Conservation (phyloP, 1,140 invertebrate genomes). For the Habropoda laboriosa region DNA sequence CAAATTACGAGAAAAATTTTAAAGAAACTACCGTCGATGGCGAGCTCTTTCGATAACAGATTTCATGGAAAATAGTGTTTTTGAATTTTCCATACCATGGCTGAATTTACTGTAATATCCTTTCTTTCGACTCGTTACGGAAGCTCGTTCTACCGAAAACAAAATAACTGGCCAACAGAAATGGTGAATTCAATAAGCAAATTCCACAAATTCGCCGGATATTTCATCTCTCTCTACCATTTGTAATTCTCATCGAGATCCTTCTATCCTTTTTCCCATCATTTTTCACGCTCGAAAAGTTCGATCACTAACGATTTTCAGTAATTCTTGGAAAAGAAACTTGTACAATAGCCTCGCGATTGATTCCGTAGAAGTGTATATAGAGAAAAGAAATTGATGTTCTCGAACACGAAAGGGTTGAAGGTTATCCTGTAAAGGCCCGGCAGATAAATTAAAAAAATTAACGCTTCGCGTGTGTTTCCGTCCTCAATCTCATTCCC, state of each 20-base stretch:
- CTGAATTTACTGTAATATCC: not conserved
- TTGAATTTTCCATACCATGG: not conserved
- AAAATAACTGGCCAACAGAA: not conserved
- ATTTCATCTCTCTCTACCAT: not conserved
- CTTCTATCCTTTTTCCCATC: too few species aligned
- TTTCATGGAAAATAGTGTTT: not conserved
- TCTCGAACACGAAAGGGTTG: not conserved
- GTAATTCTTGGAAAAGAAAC: not conserved
- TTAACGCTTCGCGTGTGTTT: not conserved
- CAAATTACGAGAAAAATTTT: not conserved
- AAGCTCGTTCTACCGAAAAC: not conserved
- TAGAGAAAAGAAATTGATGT: not conserved
- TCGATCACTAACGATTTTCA: not conserved
- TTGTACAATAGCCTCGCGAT: not conserved
- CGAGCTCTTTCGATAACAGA: not conserved
- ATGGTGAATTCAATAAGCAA: not conserved
- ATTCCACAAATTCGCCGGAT: not conserved
- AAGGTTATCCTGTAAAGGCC: not conserved
- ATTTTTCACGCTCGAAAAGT: not conserved
- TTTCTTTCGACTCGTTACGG: not conserved
- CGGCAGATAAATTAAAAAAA: slow-evolving; percentile 8
- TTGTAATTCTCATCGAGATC: not conserved
- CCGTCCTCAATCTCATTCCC: not conserved
- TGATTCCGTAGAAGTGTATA: not conserved
- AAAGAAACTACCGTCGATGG: not conserved